Evolutionary conservation across 2,113 vertebrate genomes (phyloP), one percentile per base, ranked within the genome.

Genomic region (Melanerpes aurifrons): DNA sequence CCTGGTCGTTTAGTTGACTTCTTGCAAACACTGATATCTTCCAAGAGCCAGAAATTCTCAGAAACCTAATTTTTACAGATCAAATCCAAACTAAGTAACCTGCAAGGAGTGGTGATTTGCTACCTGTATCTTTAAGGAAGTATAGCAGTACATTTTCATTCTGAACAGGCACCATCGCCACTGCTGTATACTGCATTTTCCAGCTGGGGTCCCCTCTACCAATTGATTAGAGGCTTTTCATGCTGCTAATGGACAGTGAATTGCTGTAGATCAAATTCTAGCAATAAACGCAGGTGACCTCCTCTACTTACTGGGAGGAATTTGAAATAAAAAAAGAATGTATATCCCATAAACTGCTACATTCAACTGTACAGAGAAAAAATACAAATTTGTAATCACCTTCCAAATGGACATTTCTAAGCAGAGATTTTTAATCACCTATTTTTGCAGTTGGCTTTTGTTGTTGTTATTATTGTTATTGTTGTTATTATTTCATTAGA

Each of bases 151-250:
- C 54, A 88, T 95, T 96, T 93, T 94, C n/a, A 91, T 91, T 95
- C 92, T 62, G 88, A 89, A 81, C 91, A 93, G 69, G 69, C 70
- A 71, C 61, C 48, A 31, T 14, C 12, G 48, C 81, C 45, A 5
- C 48, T 57, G 17, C 76, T 73, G 73, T 90, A 56, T 16, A 80
- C 63, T 77, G 63, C n/a, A 68, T 94, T 90, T 93, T 95, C 82
- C 87, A 90, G 82, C 82, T 83, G 64, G 67, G 61, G 31, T 87
- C 48, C 32, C 10, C n/a, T 6, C 78, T 64, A 57, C 68, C 29
- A 37, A 69, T 86, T 91, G 91, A 95, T 93, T 91, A 90, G 79
- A 94, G n/a, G 87, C 85, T 93, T 90, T 96, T 83, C 72, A 26
- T 94, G 74, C 77, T 88, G 87, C 88, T 91, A 83, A 88, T 94